These are phyloP conservation scores for Myotis findleyi DNA, from an alignment of 2,797 vertebrate genomes.

Conservation along the genomic window DNA sequence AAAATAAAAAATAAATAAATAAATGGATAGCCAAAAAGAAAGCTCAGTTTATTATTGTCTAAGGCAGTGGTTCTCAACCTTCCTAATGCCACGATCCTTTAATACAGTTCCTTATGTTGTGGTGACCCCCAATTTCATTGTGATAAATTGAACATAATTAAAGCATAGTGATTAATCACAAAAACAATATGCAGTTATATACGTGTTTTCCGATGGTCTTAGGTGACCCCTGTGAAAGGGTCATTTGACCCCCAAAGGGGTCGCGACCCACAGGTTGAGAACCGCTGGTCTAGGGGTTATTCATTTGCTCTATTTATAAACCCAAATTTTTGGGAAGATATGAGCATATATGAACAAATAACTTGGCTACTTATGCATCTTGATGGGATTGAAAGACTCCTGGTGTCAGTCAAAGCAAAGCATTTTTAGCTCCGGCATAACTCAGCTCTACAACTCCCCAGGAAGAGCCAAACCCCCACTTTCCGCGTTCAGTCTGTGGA, in stretches of 20 bases:
- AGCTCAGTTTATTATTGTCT: not conserved
- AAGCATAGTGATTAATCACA: too few species aligned
- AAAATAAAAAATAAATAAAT: not conserved
- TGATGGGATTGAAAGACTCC: not conserved
- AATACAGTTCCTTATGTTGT: too few species aligned
- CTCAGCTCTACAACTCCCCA: not conserved
- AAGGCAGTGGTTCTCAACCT: too few species aligned
- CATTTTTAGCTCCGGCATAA: not conserved
- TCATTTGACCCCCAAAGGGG: too few species aligned
- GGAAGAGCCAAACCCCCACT: not conserved
- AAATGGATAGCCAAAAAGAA: not conserved
- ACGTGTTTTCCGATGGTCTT: too few species aligned
- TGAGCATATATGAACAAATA: not conserved
- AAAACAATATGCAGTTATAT: too few species aligned
- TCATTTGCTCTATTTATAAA: slow-evolving; percentile 26
- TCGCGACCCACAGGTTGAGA: too few species aligned
- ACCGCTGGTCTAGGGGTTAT: not conserved
- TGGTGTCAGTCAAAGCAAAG: not conserved
- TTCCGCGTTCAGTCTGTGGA: not conserved
- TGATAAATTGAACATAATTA: too few species aligned
- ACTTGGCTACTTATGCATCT: not conserved
- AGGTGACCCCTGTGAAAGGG: too few species aligned
- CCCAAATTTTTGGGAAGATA: not conserved
- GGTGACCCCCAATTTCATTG: too few species aligned
- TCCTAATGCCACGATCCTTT: too few species aligned